A percentile compares a stretch with the other conserved stretches of the same genome.
These are phyloP conservation scores for Semicossyphus pulcher DNA, from an alignment of 2,113 vertebrate genomes.

Conservation along the genomic window DNA sequence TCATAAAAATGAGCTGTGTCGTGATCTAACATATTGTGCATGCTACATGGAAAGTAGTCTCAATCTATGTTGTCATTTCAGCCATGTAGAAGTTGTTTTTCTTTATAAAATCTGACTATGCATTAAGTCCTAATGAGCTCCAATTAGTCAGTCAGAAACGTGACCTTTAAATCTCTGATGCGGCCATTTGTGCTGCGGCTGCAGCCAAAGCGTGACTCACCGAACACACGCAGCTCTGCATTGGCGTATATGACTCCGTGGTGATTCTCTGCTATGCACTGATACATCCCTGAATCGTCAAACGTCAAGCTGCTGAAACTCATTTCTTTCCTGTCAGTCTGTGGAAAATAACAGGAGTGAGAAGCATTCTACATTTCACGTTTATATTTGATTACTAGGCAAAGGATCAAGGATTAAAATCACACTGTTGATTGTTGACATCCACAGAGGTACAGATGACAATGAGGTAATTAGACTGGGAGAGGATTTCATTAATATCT, in stretches of 20 bases:
- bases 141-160: constrained; percentile 15
- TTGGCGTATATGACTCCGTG: constrained; percentile 92
- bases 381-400: neutral
- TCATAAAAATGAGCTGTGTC: constrained; percentile 3
- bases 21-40: neutral
- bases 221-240: constrained; percentile 93
- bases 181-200: neutral
- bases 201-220: constrained; percentile 82
- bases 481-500: constrained; percentile 38
- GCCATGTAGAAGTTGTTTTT: neutral
- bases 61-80: neutral
- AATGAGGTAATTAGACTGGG: constrained; percentile 18
- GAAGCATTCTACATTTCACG: neutral
- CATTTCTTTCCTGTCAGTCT: constrained; percentile 89
- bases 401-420: constrained; percentile 8
- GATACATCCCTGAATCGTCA: constrained; percentile 94
- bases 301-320: constrained; percentile 86
- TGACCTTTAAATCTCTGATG: constrained; percentile 29
- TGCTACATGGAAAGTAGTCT: neutral
- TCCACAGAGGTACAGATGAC: neutral
- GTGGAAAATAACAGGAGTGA: constrained; percentile 23
- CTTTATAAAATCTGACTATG: neutral
- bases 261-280: constrained; percentile 94
- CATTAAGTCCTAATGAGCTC: constrained; percentile 23
- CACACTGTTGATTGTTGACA: constrained; percentile 30